Conservation (phyloP, 2,888 invertebrate genomes). For the Napeogenes sylphis region DNA sequence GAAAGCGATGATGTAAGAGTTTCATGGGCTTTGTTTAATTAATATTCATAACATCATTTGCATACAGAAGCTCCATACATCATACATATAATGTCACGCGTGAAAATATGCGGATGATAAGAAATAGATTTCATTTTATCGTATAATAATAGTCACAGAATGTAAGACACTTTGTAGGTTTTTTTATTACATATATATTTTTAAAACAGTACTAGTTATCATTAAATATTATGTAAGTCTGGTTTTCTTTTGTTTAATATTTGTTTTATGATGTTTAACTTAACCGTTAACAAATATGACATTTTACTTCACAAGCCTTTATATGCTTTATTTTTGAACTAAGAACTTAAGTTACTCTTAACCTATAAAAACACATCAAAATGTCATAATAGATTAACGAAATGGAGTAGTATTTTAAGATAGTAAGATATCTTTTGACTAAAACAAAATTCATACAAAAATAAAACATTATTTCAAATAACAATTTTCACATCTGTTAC, state of each 20-base stretch:
- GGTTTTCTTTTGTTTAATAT: too few species aligned
- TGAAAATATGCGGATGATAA: conserved; percentile 39
- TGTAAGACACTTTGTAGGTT: too few species aligned
- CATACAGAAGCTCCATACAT: conserved; percentile 62
- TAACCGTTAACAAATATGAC: background rate
- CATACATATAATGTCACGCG: conserved; percentile 48
- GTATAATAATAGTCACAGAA: background rate
- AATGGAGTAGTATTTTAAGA: too few species aligned
- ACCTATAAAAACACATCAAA: too few species aligned
- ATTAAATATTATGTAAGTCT: too few species aligned
- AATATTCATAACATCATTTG: conserved; percentile 36
- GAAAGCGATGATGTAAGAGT: conserved; percentile 29
- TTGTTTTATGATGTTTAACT: too few species aligned
- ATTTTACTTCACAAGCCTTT: background rate
- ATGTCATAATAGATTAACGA: too few species aligned
- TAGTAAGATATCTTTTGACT: too few species aligned
- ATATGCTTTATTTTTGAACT: conserved; percentile 5
- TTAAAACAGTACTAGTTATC: too few species aligned
- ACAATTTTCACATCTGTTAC: conserved; percentile 5
- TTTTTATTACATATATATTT: too few species aligned
- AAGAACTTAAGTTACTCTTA: too few species aligned
- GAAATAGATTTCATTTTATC: conserved; percentile 24
- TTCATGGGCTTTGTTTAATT: conserved; percentile 31
- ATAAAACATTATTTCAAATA: conserved; percentile 1
- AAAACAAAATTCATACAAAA: background rate